Conservation (phyloP, 2,113 vertebrate species). For the Macquaria ambigua region DNA sequence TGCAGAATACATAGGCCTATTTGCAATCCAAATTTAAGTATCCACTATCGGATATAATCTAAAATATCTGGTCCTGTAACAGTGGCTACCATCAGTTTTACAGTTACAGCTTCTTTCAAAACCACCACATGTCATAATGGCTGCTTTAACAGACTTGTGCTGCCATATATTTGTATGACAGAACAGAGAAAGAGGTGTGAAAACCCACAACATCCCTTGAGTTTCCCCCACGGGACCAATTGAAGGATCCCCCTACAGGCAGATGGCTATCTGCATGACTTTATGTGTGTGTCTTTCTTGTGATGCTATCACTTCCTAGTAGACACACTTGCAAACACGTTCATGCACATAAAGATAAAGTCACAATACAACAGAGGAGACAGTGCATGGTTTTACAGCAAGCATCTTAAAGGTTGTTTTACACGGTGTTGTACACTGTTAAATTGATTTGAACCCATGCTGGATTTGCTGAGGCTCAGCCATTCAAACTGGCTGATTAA, state of each 20-base stretch:
- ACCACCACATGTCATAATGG: background rate
- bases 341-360: constrained; percentile 9
- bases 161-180: constrained; percentile 35
- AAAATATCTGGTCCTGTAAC: background rate
- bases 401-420: constrained; percentile 32
- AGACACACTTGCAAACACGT: background rate
- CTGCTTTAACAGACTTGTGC: constrained; percentile 19
- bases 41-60: too few relatives aligned
- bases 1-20: background rate
- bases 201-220: constrained; percentile 23
- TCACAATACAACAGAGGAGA: background rate
- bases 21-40: background rate
- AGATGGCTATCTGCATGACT: constrained; percentile 61
- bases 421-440: background rate
- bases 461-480: constrained; percentile 19
- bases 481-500: constrained; percentile 15
- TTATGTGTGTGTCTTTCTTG: constrained; percentile 20
- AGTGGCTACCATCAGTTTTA: background rate
- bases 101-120: background rate
- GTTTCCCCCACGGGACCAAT: constrained; percentile 45
- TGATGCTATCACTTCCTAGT: constrained; percentile 14
- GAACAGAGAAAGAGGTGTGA: constrained; percentile 27
- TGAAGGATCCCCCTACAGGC: constrained; percentile 43
- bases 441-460: constrained; percentile 34
- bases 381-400: constrained; percentile 4